phyloP scores from a whole-genome alignment of 2,797 vertebrate genomes.

The Limosa lapponica region DNA sequence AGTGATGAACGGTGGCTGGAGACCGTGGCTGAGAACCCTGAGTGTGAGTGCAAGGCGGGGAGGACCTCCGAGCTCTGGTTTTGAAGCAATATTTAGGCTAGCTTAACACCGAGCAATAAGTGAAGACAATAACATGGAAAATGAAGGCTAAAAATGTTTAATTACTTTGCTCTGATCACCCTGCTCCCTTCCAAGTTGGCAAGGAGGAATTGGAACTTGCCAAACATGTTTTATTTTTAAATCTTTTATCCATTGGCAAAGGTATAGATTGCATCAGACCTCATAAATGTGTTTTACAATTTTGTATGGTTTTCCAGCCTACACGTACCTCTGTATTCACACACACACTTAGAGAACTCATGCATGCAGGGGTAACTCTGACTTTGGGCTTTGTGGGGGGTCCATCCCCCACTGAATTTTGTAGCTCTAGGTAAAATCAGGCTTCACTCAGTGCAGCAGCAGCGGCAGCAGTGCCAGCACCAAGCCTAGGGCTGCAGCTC shows the following conservation, averaged over 20 bases:
- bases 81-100: slow-evolving; percentile 48
- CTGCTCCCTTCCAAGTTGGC: slow-evolving; percentile 46
- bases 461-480: neutral
- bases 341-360: neutral
- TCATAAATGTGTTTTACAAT: neutral
- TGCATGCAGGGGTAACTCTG: neutral
- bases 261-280: neutral
- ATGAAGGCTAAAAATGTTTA: slow-evolving; percentile 47
- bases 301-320: neutral
- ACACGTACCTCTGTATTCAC: neutral
- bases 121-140: slow-evolving; percentile 43
- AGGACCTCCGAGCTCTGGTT: slow-evolving; percentile 4
- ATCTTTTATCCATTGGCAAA: slow-evolving; percentile 19
- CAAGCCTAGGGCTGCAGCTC: neutral
- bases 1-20: neutral
- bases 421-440: neutral
- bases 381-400: neutral
- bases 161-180: slow-evolving; percentile 40
- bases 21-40: neutral
- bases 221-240: slow-evolving; percentile 49
- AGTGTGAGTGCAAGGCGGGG: neutral
- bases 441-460: neutral
- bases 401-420: neutral
- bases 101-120: slow-evolving; percentile 14
- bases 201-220: slow-evolving; percentile 2